Evolutionary conservation across 2,888 invertebrate genomes (phyloP).

Genomic region (Zaprionus obscuricornis): DNA sequence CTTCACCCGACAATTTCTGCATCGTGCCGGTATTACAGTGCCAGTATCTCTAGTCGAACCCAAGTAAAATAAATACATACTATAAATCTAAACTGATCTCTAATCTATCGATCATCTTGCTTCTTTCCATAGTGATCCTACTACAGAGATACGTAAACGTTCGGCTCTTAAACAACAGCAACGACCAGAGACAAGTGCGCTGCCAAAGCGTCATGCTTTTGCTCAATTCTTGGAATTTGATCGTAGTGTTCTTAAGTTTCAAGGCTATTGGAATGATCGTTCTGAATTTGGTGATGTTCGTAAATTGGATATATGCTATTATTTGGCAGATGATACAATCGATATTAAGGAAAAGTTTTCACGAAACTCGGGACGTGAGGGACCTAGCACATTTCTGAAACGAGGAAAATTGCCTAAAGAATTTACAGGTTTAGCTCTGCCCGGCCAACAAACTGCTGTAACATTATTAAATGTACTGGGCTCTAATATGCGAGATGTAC

Average conservation of each 20-base stretch:
- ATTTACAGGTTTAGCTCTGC: constrained; percentile 79
- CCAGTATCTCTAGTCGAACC: constrained; percentile 87
- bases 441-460: constrained; percentile 84
- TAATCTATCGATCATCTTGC: neutral
- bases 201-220: constrained; percentile 86
- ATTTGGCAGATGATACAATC: constrained; percentile 93
- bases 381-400: constrained; percentile 89
- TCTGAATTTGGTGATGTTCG: constrained; percentile 91
- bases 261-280: constrained; percentile 95
- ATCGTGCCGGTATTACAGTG: constrained; percentile 92
- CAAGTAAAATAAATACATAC: constrained; percentile 77
- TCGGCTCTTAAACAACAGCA: constrained; percentile 59
- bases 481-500: constrained; percentile 84
- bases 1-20: constrained; percentile 93
- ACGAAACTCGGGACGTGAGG: constrained; percentile 88
- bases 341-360: constrained; percentile 91
- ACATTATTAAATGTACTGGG: constrained; percentile 88
- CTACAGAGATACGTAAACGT: constrained; percentile 83
- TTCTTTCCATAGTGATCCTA: constrained; percentile 83
- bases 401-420: constrained; percentile 90
- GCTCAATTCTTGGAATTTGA: constrained; percentile 93
- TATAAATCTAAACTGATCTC: no score
- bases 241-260: constrained; percentile 89
- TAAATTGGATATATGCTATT: constrained; percentile 91
- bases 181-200: constrained; percentile 40